Conservation (phyloP, 2,113 vertebrate species). For the Polypterus senegalus region DNA sequence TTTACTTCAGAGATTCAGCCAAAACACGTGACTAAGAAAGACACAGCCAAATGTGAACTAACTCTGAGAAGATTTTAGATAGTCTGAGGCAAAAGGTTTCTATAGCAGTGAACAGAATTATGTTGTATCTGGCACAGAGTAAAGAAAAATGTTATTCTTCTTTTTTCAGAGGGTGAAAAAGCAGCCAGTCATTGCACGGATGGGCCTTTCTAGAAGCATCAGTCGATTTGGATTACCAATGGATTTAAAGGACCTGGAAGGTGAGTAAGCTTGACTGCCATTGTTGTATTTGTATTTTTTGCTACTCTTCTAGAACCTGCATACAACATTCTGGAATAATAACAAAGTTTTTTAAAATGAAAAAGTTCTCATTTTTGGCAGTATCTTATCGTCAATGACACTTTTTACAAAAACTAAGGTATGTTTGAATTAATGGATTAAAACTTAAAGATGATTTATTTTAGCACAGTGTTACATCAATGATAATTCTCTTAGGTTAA, state of each 20-base stretch:
- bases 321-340: neutral
- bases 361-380: neutral
- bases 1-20: too few relatives aligned
- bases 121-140: neutral
- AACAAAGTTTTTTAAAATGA: neutral
- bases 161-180: constrained; percentile 2
- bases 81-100: neutral
- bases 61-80: too few relatives aligned
- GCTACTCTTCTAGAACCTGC: neutral
- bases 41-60: neutral
- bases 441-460: neutral
- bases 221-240: constrained; percentile 22
- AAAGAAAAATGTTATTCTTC: neutral
- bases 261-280: neutral
- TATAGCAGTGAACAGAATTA: too few relatives aligned
- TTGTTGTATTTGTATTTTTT: neutral
- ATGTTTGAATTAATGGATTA: neutral
- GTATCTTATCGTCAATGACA: neutral
- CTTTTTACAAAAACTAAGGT: neutral
- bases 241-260: constrained; percentile 15
- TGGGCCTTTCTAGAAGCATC: constrained; percentile 13
- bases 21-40: too few relatives aligned
- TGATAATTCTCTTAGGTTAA: neutral
- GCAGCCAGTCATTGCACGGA: neutral
- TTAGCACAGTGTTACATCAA: neutral